phyloP scores from a whole-genome alignment of 2,797 vertebrate species.

The Cercopithecus diana region DNA sequence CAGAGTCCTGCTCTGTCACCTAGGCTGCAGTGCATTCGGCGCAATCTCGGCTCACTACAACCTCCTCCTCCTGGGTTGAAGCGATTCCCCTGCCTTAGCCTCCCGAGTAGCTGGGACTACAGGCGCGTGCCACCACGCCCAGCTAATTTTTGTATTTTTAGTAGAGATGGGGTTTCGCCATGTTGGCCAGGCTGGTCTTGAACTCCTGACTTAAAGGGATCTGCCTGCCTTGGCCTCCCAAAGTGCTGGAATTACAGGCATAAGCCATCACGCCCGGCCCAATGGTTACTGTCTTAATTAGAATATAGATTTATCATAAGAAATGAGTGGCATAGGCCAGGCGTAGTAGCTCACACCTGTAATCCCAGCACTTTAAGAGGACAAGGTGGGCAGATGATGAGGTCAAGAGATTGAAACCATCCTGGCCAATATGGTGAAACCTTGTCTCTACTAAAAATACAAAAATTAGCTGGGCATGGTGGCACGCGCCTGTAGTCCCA shows the following conservation, averaged over 20 bases:
- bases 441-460: no score
- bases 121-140: accelerated
- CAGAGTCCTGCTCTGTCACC: background rate
- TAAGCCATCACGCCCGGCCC: background rate
- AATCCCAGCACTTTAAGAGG: no score
- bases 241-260: background rate
- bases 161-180: background rate
- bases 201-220: background rate
- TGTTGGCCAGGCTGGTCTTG: background rate
- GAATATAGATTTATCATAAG: background rate
- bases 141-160: background rate
- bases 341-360: no score
- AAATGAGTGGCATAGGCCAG: background rate
- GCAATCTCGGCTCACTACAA: background rate
- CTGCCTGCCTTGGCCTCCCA: background rate
- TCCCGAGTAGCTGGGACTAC: background rate
- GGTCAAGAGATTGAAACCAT: no score
- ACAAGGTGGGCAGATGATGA: no score
- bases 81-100: background rate
- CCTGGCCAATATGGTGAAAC: no score
- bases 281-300: background rate
- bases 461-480: no score
- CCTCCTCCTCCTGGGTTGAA: background rate
- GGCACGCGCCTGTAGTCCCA: no score
- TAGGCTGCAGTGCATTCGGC: background rate